A percentile compares a stretch with the other conserved stretches of the same genome.
Evolutionary conservation across 2,888 invertebrate genomes (phyloP).

Genomic region (Dilophus febrilis): DNA sequence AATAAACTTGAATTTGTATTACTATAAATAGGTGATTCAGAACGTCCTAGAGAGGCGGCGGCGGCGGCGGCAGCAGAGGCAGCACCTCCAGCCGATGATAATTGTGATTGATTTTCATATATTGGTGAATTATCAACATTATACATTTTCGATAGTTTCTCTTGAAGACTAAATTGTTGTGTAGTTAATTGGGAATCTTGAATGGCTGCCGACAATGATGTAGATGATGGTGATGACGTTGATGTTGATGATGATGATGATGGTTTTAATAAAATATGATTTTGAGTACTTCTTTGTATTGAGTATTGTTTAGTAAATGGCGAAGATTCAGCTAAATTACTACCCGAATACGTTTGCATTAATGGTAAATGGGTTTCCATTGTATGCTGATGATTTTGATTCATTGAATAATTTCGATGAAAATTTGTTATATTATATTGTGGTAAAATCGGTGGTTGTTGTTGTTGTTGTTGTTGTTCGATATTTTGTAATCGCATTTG

Average conservation of each 20-base stretch:
- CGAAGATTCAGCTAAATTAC: slow-evolving; percentile 5
- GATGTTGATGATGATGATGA: slow-evolving; percentile 10
- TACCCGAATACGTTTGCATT: slow-evolving; percentile 7
- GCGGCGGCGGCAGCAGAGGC: too few species aligned
- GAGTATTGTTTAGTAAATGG: slow-evolving; percentile 7
- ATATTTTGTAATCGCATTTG: slow-evolving; percentile 25
- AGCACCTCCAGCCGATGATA: slow-evolving; percentile 18
- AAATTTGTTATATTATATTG: slow-evolving; percentile 25
- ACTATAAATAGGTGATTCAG: slow-evolving; percentile 37
- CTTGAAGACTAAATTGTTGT: slow-evolving; percentile 3
- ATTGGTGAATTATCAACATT: slow-evolving; percentile 34
- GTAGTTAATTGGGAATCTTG: slow-evolving; percentile 3
- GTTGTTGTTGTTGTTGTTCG: too few species aligned
- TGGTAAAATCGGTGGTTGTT: slow-evolving; percentile 23
- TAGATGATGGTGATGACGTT: slow-evolving; percentile 17
- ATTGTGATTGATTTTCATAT: slow-evolving; percentile 34
- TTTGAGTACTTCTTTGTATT: not conserved
- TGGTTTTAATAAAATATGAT: not conserved
- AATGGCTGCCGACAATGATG: slow-evolving; percentile 4
- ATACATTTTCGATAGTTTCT: slow-evolving; percentile 8
- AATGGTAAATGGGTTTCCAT: slow-evolving; percentile 15
- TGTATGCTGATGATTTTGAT: slow-evolving; percentile 24
- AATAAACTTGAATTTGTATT: slow-evolving; percentile 30
- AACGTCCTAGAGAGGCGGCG: too few species aligned
- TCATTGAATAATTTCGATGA: slow-evolving; percentile 26